phyloP scores from a whole-genome alignment of 1,140 invertebrate species.

The Drosophila busckii region DNA sequence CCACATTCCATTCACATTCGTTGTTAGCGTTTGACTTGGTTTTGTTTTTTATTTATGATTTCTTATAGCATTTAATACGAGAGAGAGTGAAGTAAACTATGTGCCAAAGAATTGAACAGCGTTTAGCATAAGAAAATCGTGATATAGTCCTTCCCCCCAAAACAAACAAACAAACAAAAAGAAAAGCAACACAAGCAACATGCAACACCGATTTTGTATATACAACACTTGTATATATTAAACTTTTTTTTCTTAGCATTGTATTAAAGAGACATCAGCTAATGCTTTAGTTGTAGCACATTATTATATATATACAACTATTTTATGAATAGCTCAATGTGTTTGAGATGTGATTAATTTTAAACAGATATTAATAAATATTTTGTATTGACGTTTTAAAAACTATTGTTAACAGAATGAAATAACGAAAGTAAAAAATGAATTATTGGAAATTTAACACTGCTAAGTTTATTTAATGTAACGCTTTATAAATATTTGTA shows the following conservation, averaged over 20 bases:
- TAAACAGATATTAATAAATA: conserved; percentile 22
- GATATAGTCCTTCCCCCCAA: no score
- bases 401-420: no score
- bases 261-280: conserved; percentile 24
- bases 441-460: no score
- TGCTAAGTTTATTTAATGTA: no score
- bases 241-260: conserved; percentile 17
- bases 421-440: no score
- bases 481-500: no score
- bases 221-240: conserved; percentile 5
- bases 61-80: conserved; percentile 45
- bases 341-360: conserved; percentile 13
- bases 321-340: conserved; percentile 17
- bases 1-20: conserved; percentile 52
- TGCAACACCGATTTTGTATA: no score
- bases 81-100: no score
- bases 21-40: conserved; percentile 17
- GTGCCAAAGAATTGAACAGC: conserved; percentile 60
- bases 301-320: no score
- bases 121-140: conserved; percentile 64
- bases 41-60: conserved; percentile 40
- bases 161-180: no score
- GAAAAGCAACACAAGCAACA: no score
- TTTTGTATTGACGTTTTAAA: no score
- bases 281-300: conserved; percentile 28